Conservation (phyloP, 2,888 invertebrate species). For the Anoplius nigerrimus region DNA sequence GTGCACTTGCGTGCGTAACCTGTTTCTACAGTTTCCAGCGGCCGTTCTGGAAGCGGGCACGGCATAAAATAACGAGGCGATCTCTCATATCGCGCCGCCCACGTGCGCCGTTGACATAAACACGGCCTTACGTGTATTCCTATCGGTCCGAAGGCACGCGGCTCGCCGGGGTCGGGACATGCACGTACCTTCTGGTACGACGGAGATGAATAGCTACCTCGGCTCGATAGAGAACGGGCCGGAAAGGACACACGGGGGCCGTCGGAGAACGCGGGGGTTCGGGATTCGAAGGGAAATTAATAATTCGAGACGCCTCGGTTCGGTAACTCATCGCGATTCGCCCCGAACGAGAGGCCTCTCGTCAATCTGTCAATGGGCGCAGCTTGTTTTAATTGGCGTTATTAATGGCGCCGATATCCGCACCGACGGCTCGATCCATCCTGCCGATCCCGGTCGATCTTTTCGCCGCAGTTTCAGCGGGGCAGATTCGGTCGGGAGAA, state of each 20-base stretch:
- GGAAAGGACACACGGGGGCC: no score
- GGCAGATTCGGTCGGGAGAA: not conserved
- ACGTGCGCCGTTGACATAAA: conserved; percentile 53
- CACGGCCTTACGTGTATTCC: conserved; percentile 38
- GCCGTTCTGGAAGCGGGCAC: conserved; percentile 44
- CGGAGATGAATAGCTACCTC: not conserved
- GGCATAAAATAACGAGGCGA: conserved; percentile 52
- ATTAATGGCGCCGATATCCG: conserved; percentile 46
- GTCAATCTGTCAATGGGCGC: conserved; percentile 38
- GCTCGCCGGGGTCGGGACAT: not conserved
- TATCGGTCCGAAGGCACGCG: conserved; percentile 33
- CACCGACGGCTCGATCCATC: conserved; percentile 27
- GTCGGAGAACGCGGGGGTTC: no score
- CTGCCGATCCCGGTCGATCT: not conserved
- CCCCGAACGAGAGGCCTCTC: not conserved
- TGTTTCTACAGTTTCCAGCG: conserved; percentile 42
- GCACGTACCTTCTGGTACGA: not conserved
- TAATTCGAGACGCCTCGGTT: conserved; percentile 27
- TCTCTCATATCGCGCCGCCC: conserved; percentile 55
- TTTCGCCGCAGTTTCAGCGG: not conserved
- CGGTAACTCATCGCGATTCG: conserved; percentile 2
- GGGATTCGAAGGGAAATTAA: conserved; percentile 23
- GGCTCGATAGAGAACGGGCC: not conserved
- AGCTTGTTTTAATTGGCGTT: conserved; percentile 54
- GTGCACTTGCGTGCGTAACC: conserved; percentile 30